These are phyloP conservation scores for Troides oblongomaculatus DNA, from an alignment of 2,888 invertebrate species.

Conservation along the genomic window DNA sequence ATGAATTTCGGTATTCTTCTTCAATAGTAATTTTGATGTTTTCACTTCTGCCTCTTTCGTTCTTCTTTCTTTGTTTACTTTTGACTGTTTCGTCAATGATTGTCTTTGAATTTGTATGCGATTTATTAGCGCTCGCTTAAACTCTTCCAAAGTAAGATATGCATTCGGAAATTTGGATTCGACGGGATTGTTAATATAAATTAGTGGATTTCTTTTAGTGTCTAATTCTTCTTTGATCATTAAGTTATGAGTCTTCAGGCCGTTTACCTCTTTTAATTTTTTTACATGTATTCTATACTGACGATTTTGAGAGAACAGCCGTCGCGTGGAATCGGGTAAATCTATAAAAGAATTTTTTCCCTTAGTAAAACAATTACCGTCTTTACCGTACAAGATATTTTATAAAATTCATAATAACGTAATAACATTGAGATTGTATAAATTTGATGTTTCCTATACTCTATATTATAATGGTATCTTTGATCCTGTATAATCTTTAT, in stretches of 20 bases:
- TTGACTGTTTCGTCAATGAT: conserved; percentile 28
- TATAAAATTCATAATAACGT: no score
- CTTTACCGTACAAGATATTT: background rate
- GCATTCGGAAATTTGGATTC: conserved; percentile 61
- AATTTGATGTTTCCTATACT: no score
- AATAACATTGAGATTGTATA: no score
- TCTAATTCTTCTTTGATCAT: conserved; percentile 41
- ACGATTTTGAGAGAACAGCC: conserved; percentile 43
- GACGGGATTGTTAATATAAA: conserved; percentile 67
- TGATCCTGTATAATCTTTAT: no score
- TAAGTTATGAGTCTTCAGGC: conserved; percentile 61
- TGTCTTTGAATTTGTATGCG: conserved; percentile 40
- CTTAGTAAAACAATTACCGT: background rate
- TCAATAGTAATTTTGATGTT: conserved; percentile 22
- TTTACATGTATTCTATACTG: conserved; percentile 55
- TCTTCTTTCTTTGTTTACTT: background rate
- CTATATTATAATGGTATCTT: no score
- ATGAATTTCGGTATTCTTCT: background rate
- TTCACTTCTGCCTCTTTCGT: background rate
- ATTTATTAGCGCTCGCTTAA: conserved; percentile 48
- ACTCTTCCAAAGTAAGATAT: conserved; percentile 54
- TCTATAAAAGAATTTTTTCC: conserved; percentile 2
- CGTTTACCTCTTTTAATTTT: conserved; percentile 62
- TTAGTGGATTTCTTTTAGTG: conserved; percentile 39
- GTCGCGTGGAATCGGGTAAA: conserved; percentile 39